Percentiles rank a stretch among this genome's conserved stretches.
Conservation (phyloP, 35 echinoderm and acorn worm species). For the Ptychodera flava region DNA sequence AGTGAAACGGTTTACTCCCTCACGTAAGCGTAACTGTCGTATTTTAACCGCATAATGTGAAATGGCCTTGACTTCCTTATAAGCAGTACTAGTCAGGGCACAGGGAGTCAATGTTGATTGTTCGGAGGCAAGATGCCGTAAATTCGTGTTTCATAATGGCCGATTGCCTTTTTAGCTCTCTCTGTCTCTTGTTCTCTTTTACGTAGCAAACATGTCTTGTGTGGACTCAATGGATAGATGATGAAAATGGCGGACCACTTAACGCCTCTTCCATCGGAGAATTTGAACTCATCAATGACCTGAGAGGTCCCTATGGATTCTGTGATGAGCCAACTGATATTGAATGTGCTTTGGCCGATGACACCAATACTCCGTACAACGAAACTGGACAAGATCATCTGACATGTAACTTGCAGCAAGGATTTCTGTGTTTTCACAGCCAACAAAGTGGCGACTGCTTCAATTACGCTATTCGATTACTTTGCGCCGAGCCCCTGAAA, state of each 20-base stretch:
- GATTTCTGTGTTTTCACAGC: neutral
- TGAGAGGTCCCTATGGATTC: neutral
- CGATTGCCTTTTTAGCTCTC: too few relatives aligned
- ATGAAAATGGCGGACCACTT: slow-evolving; percentile 3
- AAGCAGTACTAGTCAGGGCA: too few relatives aligned
- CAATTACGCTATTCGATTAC: neutral
- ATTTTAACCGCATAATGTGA: too few relatives aligned
- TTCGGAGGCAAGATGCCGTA: too few relatives aligned
- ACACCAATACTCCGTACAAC: neutral
- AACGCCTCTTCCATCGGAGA: neutral
- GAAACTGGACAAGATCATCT: neutral
- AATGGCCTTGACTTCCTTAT: too few relatives aligned
- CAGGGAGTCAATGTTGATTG: too few relatives aligned
- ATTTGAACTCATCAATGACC: slow-evolving; percentile 6
- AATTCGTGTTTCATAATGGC: too few relatives aligned
- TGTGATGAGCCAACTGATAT: slow-evolving; percentile 3
- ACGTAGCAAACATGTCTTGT: too few relatives aligned
- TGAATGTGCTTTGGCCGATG: neutral
- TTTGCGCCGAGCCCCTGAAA: too few relatives aligned
- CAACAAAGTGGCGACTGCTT: neutral
- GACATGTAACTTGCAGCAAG: neutral
- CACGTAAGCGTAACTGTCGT: too few relatives aligned
- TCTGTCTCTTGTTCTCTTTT: too few relatives aligned
- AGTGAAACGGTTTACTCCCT: too few relatives aligned
- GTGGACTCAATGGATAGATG: slow-evolving; percentile 19